These are phyloP conservation scores for Scaptomyza reducta DNA, from an alignment of 2,888 invertebrate genomes.

Conservation along the genomic window DNA sequence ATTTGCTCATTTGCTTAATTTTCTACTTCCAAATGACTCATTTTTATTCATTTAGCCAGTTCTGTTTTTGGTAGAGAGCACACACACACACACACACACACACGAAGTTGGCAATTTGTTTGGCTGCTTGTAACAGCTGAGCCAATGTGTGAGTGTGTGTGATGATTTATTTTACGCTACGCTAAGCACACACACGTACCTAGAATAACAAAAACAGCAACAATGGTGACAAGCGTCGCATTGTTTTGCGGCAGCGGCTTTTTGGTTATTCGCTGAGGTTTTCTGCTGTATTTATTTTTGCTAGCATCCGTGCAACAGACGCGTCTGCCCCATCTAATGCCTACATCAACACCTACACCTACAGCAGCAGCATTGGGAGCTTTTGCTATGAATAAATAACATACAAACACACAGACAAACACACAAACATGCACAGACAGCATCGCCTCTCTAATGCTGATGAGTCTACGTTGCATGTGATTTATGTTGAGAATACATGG, in stretches of 20 bases:
- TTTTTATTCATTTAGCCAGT: slow-evolving; percentile 76
- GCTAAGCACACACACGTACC: slow-evolving; percentile 64
- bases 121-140: slow-evolving; percentile 52
- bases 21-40: slow-evolving; percentile 59
- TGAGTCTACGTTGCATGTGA: slow-evolving; percentile 52
- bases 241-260: slow-evolving; percentile 65
- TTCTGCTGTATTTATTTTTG: slow-evolving; percentile 68
- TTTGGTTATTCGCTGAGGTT: slow-evolving; percentile 56
- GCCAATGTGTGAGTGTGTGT: slow-evolving; percentile 5
- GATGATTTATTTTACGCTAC: slow-evolving; percentile 76
- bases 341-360: slow-evolving; percentile 42
- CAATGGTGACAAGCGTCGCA: slow-evolving; percentile 66
- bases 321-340: slow-evolving; percentile 47
- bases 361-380: slow-evolving; percentile 24
- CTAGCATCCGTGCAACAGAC: slow-evolving; percentile 46
- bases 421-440: neutral
- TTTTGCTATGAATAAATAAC: slow-evolving; percentile 75
- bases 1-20: slow-evolving; percentile 63
- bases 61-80: slow-evolving; percentile 27
- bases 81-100: too few species aligned
- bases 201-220: slow-evolving; percentile 29
- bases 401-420: slow-evolving; percentile 33
- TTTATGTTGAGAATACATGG: slow-evolving; percentile 72
- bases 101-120: slow-evolving; percentile 68
- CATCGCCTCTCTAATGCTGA: slow-evolving; percentile 15